Percentiles rank a stretch among this genome's conserved stretches.
Conservation (phyloP, 2,888 invertebrate species). For the Choreutis nemorana region DNA sequence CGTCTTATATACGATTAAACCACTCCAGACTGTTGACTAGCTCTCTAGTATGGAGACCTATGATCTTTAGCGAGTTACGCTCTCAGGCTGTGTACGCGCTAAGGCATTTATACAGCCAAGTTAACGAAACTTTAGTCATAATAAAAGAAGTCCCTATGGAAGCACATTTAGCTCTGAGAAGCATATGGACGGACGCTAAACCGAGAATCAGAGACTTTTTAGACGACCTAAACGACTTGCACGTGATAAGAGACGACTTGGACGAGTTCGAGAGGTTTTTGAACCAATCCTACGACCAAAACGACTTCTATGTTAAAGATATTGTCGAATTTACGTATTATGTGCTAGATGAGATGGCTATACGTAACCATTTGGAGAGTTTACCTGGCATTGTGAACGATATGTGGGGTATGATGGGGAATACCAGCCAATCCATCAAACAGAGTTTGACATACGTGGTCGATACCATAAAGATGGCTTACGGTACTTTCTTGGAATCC, state of each 20-base stretch:
- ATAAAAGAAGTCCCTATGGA: slow-evolving; percentile 70
- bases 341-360: slow-evolving; percentile 79
- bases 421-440: slow-evolving; percentile 80
- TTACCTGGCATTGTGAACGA: slow-evolving; percentile 83
- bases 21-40: slow-evolving; percentile 85
- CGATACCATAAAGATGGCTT: slow-evolving; percentile 75
- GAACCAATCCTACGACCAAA: slow-evolving; percentile 79
- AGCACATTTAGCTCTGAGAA: slow-evolving; percentile 70
- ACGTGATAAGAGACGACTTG: slow-evolving; percentile 76
- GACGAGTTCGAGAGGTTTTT: slow-evolving; percentile 73
- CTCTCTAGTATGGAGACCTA: slow-evolving; percentile 81
- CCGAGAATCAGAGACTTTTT: slow-evolving; percentile 74
- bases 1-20: slow-evolving; percentile 82
- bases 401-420: slow-evolving; percentile 87
- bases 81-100: slow-evolving; percentile 31
- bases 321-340: slow-evolving; percentile 74
- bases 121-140: slow-evolving; percentile 49
- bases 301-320: slow-evolving; percentile 86
- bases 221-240: slow-evolving; percentile 76
- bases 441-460: slow-evolving; percentile 79
- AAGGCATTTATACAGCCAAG: slow-evolving; percentile 43
- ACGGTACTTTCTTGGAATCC: slow-evolving; percentile 74
- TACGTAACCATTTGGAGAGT: slow-evolving; percentile 78
- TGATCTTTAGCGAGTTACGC: slow-evolving; percentile 66
- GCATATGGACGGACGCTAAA: slow-evolving; percentile 80